phyloP scores from a whole-genome alignment of 2,888 invertebrate species.

The Slavum lentiscoides region DNA sequence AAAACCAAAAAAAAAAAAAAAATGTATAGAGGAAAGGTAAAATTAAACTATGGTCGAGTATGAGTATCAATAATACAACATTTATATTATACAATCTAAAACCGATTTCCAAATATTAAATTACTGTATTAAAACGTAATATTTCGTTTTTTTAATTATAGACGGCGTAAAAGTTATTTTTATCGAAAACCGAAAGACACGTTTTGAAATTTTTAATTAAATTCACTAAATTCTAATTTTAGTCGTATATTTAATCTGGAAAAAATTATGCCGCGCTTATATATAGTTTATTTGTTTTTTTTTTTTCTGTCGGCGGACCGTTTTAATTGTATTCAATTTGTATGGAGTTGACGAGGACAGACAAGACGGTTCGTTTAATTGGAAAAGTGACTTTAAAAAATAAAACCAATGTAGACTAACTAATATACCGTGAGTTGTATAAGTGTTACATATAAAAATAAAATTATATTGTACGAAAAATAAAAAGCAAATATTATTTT shows the following conservation, averaged over 20 bases:
- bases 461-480: not conserved
- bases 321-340: not conserved
- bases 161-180: too few relatives aligned
- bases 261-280: not conserved
- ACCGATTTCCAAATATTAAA: too few relatives aligned
- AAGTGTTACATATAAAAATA: not conserved
- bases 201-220: slow-evolving; percentile 1
- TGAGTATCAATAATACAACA: too few relatives aligned
- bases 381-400: not conserved
- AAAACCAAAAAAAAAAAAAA: too few relatives aligned
- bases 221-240: not conserved
- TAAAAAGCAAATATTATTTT: not conserved
- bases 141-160: too few relatives aligned
- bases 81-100: too few relatives aligned
- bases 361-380: slow-evolving; percentile 3
- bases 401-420: not conserved
- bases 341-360: too few relatives aligned
- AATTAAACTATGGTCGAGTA: too few relatives aligned
- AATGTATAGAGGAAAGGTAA: too few relatives aligned
- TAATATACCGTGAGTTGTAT: too few relatives aligned
- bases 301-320: not conserved
- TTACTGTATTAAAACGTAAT: too few relatives aligned
- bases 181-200: too few relatives aligned
- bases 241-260: not conserved
- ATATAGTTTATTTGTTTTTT: not conserved